Evolutionary conservation across 35 echinoderm and acorn worm genomes (phyloP).

Genomic region (Apostichopus parvimensis): DNA sequence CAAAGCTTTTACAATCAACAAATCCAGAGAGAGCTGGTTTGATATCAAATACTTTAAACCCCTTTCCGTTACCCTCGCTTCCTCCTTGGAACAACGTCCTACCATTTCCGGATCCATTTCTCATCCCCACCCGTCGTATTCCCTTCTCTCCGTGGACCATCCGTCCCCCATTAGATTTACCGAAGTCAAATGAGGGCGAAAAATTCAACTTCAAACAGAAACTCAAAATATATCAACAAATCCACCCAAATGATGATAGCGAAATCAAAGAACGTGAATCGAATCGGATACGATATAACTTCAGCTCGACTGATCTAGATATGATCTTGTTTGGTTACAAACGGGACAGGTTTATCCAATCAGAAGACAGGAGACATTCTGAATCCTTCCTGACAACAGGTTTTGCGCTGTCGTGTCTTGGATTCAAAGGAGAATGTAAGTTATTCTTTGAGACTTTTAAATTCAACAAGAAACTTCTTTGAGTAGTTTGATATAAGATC

Average conservation of each 20-base stretch:
- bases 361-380: background rate
- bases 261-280: background rate
- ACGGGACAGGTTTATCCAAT: background rate
- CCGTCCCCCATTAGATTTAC: background rate
- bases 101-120: background rate
- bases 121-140: background rate
- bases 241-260: no score
- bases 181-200: background rate
- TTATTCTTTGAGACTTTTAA: background rate
- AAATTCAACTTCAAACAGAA: background rate
- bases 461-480: no score
- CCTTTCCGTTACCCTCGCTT: background rate
- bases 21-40: background rate
- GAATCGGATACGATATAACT: background rate
- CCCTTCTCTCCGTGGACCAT: background rate
- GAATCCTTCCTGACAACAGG: background rate
- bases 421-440: constrained; percentile 24
- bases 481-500: no score
- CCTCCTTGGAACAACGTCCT: background rate
- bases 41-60: background rate
- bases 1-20: background rate
- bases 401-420: constrained; percentile 16
- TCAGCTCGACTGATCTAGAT: constrained; percentile 10
- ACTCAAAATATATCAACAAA: background rate
- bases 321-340: constrained; percentile 13